Evolutionary conservation across 2,113 vertebrate genomes (phyloP).

Genomic region (Sprattus sprattus): DNA sequence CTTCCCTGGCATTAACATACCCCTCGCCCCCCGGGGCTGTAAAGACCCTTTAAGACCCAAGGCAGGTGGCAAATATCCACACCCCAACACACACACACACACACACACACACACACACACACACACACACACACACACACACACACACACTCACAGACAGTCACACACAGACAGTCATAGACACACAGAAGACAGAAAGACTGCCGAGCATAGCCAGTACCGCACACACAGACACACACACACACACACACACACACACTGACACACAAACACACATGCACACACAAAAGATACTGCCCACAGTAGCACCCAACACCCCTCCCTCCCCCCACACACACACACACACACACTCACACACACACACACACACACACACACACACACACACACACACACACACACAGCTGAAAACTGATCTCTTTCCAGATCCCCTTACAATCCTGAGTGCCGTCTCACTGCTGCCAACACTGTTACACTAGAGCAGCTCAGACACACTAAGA

Average conservation of each 20-base stretch:
- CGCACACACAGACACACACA: not conserved
- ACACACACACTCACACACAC: slow-evolving; percentile 7
- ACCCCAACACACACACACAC: not conserved
- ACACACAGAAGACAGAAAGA: not conserved
- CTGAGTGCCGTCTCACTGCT: slow-evolving; percentile 52
- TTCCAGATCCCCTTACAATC: slow-evolving; percentile 52
- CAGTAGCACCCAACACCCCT: not conserved
- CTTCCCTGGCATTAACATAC: not conserved
- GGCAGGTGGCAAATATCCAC: not conserved
- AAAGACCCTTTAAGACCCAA: not conserved
- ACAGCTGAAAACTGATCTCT: slow-evolving; percentile 53
- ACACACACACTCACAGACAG: not conserved
- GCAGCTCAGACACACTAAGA: not conserved
- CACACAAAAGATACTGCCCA: not conserved
- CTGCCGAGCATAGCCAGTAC: not conserved
- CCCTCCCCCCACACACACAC: not conserved
- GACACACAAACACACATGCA: too few relatives aligned
- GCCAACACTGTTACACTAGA: slow-evolving; percentile 52
- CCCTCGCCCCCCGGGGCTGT: not conserved
- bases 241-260: not conserved
- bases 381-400: slow-evolving; percentile 43
- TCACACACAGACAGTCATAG: not conserved
- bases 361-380: slow-evolving; percentile 35
- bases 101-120: not conserved
- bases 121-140: not conserved